Conservation (phyloP, 2,797 vertebrate genomes). For the Danionella dracula region DNA sequence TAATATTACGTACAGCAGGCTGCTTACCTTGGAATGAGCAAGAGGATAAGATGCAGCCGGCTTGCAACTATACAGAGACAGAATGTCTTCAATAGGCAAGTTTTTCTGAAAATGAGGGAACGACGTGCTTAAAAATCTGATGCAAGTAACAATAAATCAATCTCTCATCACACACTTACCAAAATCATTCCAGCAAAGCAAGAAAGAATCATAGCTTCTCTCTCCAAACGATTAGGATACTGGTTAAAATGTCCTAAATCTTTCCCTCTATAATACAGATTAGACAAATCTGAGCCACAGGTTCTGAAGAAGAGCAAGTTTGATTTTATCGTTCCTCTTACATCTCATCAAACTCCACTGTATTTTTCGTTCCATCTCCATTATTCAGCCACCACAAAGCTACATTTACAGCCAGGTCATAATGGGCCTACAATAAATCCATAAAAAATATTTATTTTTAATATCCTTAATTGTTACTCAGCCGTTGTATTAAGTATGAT, state of each 20-base stretch:
- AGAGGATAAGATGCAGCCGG: conserved; percentile 54
- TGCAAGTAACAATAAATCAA: background rate
- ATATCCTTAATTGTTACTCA: background rate
- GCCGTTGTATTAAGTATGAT: background rate
- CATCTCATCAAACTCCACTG: conserved; percentile 53
- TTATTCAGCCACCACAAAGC: conserved; percentile 74
- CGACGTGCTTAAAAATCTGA: background rate
- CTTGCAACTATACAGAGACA: conserved; percentile 74
- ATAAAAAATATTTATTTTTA: background rate
- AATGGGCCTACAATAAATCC: conserved; percentile 73
- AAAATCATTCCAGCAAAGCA: conserved; percentile 81
- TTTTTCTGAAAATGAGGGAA: conserved; percentile 62
- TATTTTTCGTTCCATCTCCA: conserved; percentile 50
- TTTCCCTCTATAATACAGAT: conserved; percentile 48
- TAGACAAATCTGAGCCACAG: background rate
- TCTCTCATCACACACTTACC: conserved; percentile 59
- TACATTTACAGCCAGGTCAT: conserved; percentile 74
- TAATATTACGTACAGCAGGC: too few relatives aligned
- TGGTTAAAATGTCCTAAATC: conserved; percentile 15
- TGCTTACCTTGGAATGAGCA: conserved; percentile 66
- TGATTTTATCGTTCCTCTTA: too few relatives aligned
- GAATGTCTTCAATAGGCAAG: conserved; percentile 76
- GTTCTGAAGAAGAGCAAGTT: too few relatives aligned
- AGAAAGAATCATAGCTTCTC: conserved; percentile 86
- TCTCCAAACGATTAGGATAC: conserved; percentile 67